Evolutionary conservation across 2,888 invertebrate genomes (phyloP), one percentile per base, ranked within the genome.

Genomic region (Phyto melanocephala): DNA sequence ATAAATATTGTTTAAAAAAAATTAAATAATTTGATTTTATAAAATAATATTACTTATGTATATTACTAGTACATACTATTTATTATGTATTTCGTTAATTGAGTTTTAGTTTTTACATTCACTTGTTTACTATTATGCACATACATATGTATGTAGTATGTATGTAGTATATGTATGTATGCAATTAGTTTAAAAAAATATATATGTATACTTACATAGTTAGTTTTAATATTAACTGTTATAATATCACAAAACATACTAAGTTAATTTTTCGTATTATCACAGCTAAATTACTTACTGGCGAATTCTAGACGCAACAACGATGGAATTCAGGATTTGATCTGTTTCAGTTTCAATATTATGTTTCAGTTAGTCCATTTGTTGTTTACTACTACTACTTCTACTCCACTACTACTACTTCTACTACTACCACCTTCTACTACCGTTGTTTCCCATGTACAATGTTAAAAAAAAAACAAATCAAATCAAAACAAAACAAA

Each of bases 241-340:
- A 42, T 33, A 75, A 67, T 56, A 47, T 52, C 56, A 78, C 54
- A 70, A 67, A 45, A 82, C 82, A 79, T 79, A 82, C 82, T 82
- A 82, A 82, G 83, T 83, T 84, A 79, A 84, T 88, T 86, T 87
- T 86, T 88, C 87, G 86, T 88, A 87, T 87, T 86, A 88, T 87
- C 87, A 87, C 88, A 88, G 88, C 87, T 28, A 28, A 87, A 86
- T 87, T 87, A 86, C 86, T 71, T 71, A 71, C 79, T 87, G 87
- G 85, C 86, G 86, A 87, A 87, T 86, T 86, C 85, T 86, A 86
- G 84, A 87, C 84, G 84, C 88, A 85, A 63, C 86, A 70, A 68
- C 86, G 88, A 86, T 88, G 88, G 88, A 88, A 87, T 87, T 87
- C 87, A 87, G 88, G 87, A 88, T 87, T 85, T 81, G 80, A 81